Evolutionary conservation across 2,797 vertebrate species (phyloP), one percentile per base, ranked within the genome.

Genomic region (Eulemur coronatus): DNA sequence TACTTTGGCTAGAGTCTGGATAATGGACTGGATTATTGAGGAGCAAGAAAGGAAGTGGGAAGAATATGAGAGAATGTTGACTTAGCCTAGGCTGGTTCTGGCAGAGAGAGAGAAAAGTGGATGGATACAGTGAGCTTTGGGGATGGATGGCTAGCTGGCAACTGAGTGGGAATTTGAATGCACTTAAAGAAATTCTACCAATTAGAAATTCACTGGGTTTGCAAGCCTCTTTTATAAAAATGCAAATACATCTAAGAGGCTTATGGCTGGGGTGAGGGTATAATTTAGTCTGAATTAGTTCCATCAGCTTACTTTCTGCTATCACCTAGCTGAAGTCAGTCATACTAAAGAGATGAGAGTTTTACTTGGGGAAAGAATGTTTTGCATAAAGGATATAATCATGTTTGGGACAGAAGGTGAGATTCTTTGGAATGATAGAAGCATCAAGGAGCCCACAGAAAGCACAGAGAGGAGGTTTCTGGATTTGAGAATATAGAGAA

Each of bases 241-340:
- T 95, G 80, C 89, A 97, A 96, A 95, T 94, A 79, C 6, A 76
- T 61, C 22, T 97, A 97, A 97, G 96, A 97, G 73, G 94, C 96
- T 95, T 97, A 97, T 52, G 35, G 84, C 65, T 38, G 33, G n/a
- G 26, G 72, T 81, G 28, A 93, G 94, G 14, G 76, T 93, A 5
- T 95, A 96, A 95, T 96, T 97, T 94, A 46, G 80, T 61, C 50
- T 93, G 91, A 81, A 95, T 97, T 96, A 94, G 93, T 96, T 97
- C 93, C 92, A 92, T 96, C 73, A 88, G 95, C 57, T 94, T 97
- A 75, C 59, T 95, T 84, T 95, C 73, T 94, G 84, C 50, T 82
- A 61, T 38, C 72, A 95, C 84, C 91, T 89, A 63, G 79, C 61
- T 85, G 41, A 79, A 95, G 80, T 94, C 61, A 82, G 89, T 78